Percentiles rank a stretch among this genome's conserved stretches.
These are phyloP conservation scores for Aricia agestis DNA, from an alignment of 1,140 invertebrate genomes.

Conservation along the genomic window DNA sequence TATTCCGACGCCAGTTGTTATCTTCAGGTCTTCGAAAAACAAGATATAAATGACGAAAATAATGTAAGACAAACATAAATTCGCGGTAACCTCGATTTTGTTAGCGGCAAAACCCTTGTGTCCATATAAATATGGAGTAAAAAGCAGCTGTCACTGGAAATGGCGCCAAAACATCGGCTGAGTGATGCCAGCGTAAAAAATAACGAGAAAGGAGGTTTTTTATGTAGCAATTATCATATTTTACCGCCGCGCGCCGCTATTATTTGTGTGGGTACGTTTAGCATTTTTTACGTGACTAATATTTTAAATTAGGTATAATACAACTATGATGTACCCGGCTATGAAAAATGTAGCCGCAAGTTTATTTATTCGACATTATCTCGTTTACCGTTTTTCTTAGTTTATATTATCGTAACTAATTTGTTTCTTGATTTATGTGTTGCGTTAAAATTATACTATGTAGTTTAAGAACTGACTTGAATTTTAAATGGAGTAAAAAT, in stretches of 20 bases:
- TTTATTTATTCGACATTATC: neutral
- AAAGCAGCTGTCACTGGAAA: constrained; percentile 12
- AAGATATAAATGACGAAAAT: neutral
- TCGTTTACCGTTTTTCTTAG: neutral
- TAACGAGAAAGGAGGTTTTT: constrained; percentile 19
- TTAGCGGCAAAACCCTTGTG: neutral
- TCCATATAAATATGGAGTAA: constrained; percentile 8
- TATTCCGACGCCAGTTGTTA: neutral
- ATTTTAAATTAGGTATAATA: constrained; percentile 10
- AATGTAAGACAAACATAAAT: neutral
- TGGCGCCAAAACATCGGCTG: constrained; percentile 6
- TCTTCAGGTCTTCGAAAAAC: neutral
- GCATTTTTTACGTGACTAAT: constrained; percentile 13
- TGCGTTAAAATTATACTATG: no score
- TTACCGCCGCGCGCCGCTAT: constrained; percentile 3
- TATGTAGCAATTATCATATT: constrained; percentile 22
- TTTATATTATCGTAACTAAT: neutral
- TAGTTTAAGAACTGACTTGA: neutral
- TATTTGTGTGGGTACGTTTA: constrained; percentile 15
- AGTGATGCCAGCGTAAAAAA: constrained; percentile 23
- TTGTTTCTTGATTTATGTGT: neutral
- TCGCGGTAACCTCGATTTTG: neutral
- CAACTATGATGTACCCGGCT: neutral
- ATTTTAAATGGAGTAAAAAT: neutral
- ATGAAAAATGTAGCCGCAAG: neutral